Base-by-base conservation (phyloP, 2,888 invertebrate species). In the Trichopria drosophilae region DNA sequence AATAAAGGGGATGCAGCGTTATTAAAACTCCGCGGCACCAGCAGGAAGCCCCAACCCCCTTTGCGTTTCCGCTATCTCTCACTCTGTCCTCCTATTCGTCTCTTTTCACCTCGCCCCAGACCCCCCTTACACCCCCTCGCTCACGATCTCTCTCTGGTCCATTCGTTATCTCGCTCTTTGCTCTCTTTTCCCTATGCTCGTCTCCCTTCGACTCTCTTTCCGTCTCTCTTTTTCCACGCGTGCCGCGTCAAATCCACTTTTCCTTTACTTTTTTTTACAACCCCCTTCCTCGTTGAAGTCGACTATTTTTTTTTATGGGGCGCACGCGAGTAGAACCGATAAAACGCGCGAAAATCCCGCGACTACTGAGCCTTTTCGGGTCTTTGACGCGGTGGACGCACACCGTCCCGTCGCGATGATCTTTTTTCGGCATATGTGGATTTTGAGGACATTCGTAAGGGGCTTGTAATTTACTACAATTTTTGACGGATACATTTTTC, bases 1-100 rank as follows among this genome's bases (percentile, higher is more conserved):
- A 66, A 62, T 70, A 70, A 70, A 69, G 70, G 67, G 69, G 69
- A 69, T 70, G 64, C 61, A 54, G 63, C 67, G 66, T 66, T 69
- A 70, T 69, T 66, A 68, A 67, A 65, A 58, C 58, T 59, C 48
- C 56, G 58, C 51, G 55, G 57, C 26, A 42, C 46, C 28, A 50
- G 49, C 53, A 49, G 42, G 53, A 39, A 24, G 34, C 36, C 39
- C 34, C 48, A 47, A 44, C 51, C 42, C 35, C 56, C 48, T 24
- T 32, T 46, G 28, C 53, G 41, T 19, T n/a, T 32, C 32, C 40
- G 31, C 24, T 32, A 49, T 50, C 41, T 45, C 52, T 54, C 49
- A 39, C 53, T 41, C 43, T 34, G 44, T 49, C 49, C 42, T 46
- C 49, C 41, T 23, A 39, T 45, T 39, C 47, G 47, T 47, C 47